These are phyloP conservation scores for Drosophila eohydei DNA, from an alignment of 2,888 invertebrate genomes.

Conservation along the genomic window DNA sequence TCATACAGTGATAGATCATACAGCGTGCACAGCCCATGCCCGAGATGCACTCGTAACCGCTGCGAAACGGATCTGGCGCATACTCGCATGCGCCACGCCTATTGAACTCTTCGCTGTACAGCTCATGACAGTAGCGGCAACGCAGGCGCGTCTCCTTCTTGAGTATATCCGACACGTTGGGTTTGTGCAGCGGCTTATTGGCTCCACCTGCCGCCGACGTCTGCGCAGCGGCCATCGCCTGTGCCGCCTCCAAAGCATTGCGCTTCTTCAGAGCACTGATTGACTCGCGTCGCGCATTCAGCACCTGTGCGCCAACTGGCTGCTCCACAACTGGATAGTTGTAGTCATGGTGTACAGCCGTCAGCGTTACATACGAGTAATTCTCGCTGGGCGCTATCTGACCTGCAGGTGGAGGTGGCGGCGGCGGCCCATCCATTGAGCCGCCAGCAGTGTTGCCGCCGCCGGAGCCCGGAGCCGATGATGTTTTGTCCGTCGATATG, in stretches of 20 bases:
- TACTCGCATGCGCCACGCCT: slow-evolving; percentile 93
- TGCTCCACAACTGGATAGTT: slow-evolving; percentile 89
- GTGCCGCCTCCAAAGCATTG: slow-evolving; percentile 85
- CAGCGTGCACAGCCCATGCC: slow-evolving; percentile 95
- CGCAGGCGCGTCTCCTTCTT: slow-evolving; percentile 85
- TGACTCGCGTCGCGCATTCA: slow-evolving; percentile 85
- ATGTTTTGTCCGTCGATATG: slow-evolving; percentile 85
- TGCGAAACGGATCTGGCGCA: slow-evolving; percentile 93
- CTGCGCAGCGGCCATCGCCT: slow-evolving; percentile 82
- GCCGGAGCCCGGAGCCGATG: slow-evolving; percentile 43
- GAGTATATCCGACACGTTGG: slow-evolving; percentile 77
- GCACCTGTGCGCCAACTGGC: slow-evolving; percentile 83
- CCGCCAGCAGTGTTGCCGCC: slow-evolving; percentile 30
- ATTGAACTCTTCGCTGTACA: slow-evolving; percentile 93
- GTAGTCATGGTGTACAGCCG: slow-evolving; percentile 92
- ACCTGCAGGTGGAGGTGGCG: slow-evolving; percentile 45
- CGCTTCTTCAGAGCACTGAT: slow-evolving; percentile 89
- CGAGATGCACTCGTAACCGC: slow-evolving; percentile 92
- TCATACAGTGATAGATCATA: slow-evolving; percentile 96
- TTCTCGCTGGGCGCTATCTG: slow-evolving; percentile 87
- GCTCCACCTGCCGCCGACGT: slow-evolving; percentile 80
- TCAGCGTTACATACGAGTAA: slow-evolving; percentile 94
- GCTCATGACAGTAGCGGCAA: slow-evolving; percentile 90
- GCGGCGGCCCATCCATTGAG: slow-evolving; percentile 48
- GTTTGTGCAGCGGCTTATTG: slow-evolving; percentile 71